Conservation (phyloP, 2,888 invertebrate species). For the Lathronympha strigana region DNA sequence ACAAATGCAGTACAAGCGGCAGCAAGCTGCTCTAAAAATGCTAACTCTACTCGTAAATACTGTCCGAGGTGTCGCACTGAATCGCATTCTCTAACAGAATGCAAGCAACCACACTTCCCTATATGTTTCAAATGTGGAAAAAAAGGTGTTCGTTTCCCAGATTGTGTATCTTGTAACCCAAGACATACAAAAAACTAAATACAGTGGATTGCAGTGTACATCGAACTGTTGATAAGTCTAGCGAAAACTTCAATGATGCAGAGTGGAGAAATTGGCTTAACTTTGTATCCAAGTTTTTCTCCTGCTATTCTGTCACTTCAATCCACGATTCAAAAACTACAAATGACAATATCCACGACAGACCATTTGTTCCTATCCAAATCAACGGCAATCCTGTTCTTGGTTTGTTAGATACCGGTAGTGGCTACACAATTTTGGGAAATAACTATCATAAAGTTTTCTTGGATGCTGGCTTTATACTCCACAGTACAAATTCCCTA, state of each 20-base stretch:
- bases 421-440: background rate
- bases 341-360: background rate
- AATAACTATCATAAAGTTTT: background rate
- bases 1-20: no score
- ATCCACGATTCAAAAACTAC: no score
- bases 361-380: background rate
- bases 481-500: no score
- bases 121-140: no score
- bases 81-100: no score
- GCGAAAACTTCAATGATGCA: background rate
- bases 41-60: no score
- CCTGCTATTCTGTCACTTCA: background rate
- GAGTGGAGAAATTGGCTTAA: background rate
- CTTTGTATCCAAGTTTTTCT: background rate
- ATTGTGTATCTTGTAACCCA: no score
- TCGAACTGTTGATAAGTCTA: background rate
- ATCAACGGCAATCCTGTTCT: background rate
- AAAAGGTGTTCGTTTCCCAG: no score
- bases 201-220: background rate
- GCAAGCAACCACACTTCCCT: no score
- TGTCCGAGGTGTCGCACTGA: no score
- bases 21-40: no score
- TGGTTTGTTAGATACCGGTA: background rate
- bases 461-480: background rate
- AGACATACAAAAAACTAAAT: background rate